Evolutionary conservation across 2,797 vertebrate species (phyloP).

Genomic region (Cossypha polioptera): DNA sequence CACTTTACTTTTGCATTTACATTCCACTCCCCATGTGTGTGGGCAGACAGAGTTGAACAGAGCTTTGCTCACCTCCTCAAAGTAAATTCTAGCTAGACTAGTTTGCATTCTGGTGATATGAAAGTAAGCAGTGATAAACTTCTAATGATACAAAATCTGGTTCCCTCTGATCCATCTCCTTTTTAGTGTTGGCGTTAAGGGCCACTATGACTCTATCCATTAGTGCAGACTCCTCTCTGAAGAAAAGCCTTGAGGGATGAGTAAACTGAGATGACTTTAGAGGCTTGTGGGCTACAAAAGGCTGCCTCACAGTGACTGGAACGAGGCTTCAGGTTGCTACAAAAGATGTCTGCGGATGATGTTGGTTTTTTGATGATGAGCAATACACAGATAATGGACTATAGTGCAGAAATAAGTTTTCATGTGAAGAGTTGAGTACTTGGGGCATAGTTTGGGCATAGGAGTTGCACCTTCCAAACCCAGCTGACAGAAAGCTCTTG

Average conservation of each 20-base stretch:
- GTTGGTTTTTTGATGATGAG: not conserved
- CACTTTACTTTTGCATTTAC: not conserved
- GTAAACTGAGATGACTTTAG: not conserved
- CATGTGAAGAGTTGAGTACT: not conserved
- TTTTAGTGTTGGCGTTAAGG: not conserved
- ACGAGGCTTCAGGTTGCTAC: not conserved
- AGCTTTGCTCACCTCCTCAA: not conserved
- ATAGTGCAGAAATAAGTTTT: not conserved
- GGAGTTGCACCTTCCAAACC: not conserved
- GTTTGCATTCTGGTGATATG: not conserved
- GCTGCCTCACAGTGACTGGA: not conserved
- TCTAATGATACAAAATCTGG: not conserved
- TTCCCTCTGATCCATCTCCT: not conserved
- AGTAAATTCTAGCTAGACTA: not conserved
- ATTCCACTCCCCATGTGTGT: not conserved
- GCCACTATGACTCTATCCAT: not conserved
- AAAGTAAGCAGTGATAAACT: not conserved
- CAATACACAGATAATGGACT: not conserved
- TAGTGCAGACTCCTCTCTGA: not conserved
- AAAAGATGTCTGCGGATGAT: not conserved
- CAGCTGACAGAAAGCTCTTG: not conserved
- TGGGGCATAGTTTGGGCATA: not conserved
- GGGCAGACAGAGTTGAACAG: not conserved
- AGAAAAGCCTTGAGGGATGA: slow-evolving; percentile 9
- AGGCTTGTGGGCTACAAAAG: not conserved